Evolutionary conservation across 2,797 vertebrate species (phyloP).

Genomic region (Microchirus variegatus): DNA sequence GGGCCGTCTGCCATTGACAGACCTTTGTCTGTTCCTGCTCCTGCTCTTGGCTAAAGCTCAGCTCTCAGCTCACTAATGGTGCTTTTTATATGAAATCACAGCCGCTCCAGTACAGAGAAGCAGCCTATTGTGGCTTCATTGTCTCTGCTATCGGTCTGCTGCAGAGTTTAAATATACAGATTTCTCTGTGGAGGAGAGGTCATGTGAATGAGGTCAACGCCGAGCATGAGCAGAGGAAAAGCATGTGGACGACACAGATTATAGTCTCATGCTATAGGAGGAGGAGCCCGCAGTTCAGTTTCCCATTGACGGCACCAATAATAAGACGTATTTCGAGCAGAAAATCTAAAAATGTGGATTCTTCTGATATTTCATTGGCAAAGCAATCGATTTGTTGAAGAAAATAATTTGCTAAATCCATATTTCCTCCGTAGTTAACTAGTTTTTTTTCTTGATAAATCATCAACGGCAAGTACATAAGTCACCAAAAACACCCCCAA

Average conservation of each 20-base stretch:
- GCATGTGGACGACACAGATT: background rate
- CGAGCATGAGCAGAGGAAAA: background rate
- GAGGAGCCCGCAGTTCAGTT: too few relatives aligned
- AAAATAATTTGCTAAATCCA: too few relatives aligned
- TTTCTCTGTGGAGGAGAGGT: conserved; percentile 23
- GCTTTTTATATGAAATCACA: conserved; percentile 22
- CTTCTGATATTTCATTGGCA: too few relatives aligned
- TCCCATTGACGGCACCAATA: too few relatives aligned
- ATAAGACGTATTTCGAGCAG: too few relatives aligned
- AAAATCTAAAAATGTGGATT: too few relatives aligned
- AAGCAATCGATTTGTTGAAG: too few relatives aligned
- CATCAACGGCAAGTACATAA: too few relatives aligned
- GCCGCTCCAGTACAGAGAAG: conserved; percentile 4
- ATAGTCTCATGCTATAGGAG: too few relatives aligned
- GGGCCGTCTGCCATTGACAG: conserved; percentile 67
- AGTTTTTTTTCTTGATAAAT: too few relatives aligned
- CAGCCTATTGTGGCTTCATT: conserved; percentile 14
- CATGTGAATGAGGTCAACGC: conserved; percentile 26
- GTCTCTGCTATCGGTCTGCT: background rate
- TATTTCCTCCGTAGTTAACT: too few relatives aligned
- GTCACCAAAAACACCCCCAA: too few relatives aligned
- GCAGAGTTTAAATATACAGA: conserved; percentile 5
- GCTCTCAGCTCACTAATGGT: conserved; percentile 31
- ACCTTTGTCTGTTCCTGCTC: conserved; percentile 43
- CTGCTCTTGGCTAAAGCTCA: conserved; percentile 9